phyloP scores from a whole-genome alignment of 1,140 invertebrate genomes.

The Lucilia cuprina region DNA sequence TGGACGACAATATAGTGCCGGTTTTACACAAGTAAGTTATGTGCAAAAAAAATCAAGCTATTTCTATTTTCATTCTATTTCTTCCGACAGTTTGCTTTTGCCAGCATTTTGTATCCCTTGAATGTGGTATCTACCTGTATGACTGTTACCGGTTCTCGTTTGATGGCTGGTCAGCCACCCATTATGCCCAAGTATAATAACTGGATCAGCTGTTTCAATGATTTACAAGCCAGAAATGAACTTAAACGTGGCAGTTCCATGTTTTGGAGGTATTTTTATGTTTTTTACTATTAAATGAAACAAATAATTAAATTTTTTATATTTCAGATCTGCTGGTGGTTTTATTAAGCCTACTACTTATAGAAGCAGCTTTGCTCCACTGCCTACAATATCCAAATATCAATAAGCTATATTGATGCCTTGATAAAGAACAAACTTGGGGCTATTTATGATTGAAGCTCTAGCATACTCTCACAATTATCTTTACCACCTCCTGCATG shows the following conservation, averaged over 20 bases:
- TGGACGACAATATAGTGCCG: conserved; percentile 68
- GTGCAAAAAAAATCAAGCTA: neutral
- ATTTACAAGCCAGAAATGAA: conserved; percentile 75
- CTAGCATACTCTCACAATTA: too few species aligned
- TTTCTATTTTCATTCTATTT: neutral
- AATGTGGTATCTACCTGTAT: conserved; percentile 88
- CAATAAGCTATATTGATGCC: conserved; percentile 23
- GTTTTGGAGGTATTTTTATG: conserved; percentile 65
- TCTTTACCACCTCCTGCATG: neutral
- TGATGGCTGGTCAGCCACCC: conserved; percentile 78
- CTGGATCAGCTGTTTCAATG: conserved; percentile 82
- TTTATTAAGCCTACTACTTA: conserved; percentile 8
- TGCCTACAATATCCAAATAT: conserved; percentile 38
- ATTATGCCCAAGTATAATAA: conserved; percentile 79
- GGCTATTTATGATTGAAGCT: too few species aligned
- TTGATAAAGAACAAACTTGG: neutral
- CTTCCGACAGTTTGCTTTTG: conserved; percentile 67
- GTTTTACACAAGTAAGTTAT: conserved; percentile 47
- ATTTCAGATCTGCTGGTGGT: conserved; percentile 37
- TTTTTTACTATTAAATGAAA: neutral
- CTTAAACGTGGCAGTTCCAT: conserved; percentile 84
- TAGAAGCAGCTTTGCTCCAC: conserved; percentile 21
- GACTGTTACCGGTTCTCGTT: conserved; percentile 79
- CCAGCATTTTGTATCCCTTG: conserved; percentile 83
- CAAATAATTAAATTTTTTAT: neutral